A percentile compares a stretch with the other conserved stretches of the same genome.
Evolutionary conservation across 2,888 invertebrate species (phyloP).

Genomic region (Dasysyrphus tricinctus): DNA sequence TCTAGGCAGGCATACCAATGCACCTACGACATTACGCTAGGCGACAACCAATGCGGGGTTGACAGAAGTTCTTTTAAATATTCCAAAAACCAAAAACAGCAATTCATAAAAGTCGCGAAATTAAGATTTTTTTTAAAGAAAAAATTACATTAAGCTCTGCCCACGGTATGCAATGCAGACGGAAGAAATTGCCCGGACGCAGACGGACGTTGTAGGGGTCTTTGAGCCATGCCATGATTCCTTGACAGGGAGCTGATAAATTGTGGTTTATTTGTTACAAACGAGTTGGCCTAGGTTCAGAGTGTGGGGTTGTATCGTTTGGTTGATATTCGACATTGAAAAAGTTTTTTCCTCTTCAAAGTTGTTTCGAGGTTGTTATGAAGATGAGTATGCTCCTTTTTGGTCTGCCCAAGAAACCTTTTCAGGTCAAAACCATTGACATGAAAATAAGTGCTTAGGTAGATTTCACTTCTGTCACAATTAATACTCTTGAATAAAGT

Average conservation of each 20-base stretch:
- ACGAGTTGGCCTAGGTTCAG: conserved; percentile 32
- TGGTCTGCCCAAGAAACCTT: conserved; percentile 6
- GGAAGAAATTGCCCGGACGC: conserved; percentile 16
- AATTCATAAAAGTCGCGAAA: conserved; percentile 29
- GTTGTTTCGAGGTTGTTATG: conserved; percentile 30
- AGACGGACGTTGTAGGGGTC: conserved; percentile 25
- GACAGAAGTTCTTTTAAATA: conserved; percentile 35
- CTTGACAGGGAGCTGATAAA: conserved; percentile 44
- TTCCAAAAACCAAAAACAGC: conserved; percentile 9
- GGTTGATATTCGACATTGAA: conserved; percentile 29
- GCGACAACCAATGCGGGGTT: conserved; percentile 14
- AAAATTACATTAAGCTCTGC: conserved; percentile 7
- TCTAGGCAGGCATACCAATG: conserved; percentile 32
- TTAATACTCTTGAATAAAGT: conserved; percentile 38
- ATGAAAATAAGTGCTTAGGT: conserved; percentile 35
- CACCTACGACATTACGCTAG: conserved; percentile 45
- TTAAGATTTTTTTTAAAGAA: conserved; percentile 15
- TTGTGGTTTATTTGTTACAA: conserved; percentile 43
- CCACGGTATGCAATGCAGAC: conserved; percentile 5
- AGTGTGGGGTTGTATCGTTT: conserved; percentile 26
- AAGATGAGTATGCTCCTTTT: conserved; percentile 23
- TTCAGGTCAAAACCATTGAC: conserved; percentile 35
- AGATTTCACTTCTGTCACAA: conserved; percentile 38
- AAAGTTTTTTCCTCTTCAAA: conserved; percentile 18
- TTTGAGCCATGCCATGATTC: conserved; percentile 22